A percentile compares a stretch with the other conserved stretches of the same genome.
Conservation (phyloP, 2,888 invertebrate species). For the Cremastinae sp. region DNA sequence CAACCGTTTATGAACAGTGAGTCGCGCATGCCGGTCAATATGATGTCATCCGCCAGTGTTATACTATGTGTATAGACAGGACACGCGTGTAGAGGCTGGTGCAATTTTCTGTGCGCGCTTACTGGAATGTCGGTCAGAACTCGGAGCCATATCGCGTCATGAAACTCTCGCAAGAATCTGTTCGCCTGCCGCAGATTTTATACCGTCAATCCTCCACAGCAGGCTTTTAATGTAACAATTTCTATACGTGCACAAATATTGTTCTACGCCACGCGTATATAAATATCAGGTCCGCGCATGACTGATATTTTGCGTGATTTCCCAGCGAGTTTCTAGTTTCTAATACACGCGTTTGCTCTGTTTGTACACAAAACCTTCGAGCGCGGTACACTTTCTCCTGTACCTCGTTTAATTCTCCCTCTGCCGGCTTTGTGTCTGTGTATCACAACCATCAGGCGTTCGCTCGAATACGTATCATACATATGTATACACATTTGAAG, state of each 20-base stretch:
- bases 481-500: background rate
- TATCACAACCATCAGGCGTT: conserved; percentile 20
- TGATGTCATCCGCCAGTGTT: conserved; percentile 73
- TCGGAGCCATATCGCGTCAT: conserved; percentile 71
- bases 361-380: conserved; percentile 20
- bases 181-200: conserved; percentile 30
- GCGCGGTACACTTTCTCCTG: conserved; percentile 74
- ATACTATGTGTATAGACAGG: conserved; percentile 11
- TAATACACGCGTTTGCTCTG: no score
- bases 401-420: conserved; percentile 6
- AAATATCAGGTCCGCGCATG: background rate
- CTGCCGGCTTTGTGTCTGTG: conserved; percentile 34
- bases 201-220: conserved; percentile 31
- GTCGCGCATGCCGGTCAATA: conserved; percentile 60
- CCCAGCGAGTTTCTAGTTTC: no score
- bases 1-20: conserved; percentile 30
- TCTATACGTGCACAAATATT: background rate
- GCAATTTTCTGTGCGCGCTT: conserved; percentile 69
- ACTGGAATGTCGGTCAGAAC: conserved; percentile 78
- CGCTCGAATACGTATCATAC: conserved; percentile 26
- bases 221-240: conserved; percentile 48
- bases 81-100: conserved; percentile 69
- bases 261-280: background rate
- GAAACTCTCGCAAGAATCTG: conserved; percentile 75
- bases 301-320: no score